phyloP scores from a whole-genome alignment of 2,888 invertebrate species.

The Euplexia lucipara region DNA sequence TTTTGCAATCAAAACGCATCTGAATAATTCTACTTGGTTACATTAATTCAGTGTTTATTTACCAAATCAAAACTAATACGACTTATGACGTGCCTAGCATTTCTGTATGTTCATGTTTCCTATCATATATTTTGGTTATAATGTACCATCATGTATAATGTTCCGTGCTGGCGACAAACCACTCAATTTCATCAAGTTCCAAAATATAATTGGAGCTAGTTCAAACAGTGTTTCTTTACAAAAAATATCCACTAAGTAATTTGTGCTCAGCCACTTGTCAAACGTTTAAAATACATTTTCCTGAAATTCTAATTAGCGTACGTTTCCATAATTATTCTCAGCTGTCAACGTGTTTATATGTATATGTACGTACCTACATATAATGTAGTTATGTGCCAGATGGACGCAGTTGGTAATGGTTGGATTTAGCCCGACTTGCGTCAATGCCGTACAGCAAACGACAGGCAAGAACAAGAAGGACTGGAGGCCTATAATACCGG shows the following conservation, averaged over 20 bases:
- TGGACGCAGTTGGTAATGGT: slow-evolving; percentile 3
- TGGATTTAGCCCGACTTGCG: slow-evolving; percentile 23
- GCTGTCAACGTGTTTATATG: slow-evolving; percentile 20
- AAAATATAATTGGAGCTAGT: slow-evolving; percentile 47
- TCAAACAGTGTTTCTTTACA: slow-evolving; percentile 30
- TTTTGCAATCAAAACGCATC: too few species aligned
- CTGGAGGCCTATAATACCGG: background rate
- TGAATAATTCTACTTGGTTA: too few species aligned
- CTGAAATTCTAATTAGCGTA: slow-evolving; percentile 46
- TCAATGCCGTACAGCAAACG: background rate
- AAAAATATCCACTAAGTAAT: slow-evolving; percentile 29
- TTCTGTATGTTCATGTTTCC: too few species aligned
- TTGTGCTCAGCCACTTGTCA: slow-evolving; percentile 28
- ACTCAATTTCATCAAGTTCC: slow-evolving; percentile 29
- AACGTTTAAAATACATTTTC: slow-evolving; percentile 39
- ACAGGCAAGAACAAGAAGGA: background rate
- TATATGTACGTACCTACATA: background rate
- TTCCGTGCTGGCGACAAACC: background rate
- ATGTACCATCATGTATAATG: too few species aligned
- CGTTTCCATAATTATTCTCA: slow-evolving; percentile 29
- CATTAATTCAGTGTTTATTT: too few species aligned
- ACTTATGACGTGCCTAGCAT: too few species aligned
- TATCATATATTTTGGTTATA: too few species aligned
- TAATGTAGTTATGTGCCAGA: background rate
- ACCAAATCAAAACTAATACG: too few species aligned